Conservation (phyloP, 1,140 invertebrate species). For the Phenacoccus solenopsis region DNA sequence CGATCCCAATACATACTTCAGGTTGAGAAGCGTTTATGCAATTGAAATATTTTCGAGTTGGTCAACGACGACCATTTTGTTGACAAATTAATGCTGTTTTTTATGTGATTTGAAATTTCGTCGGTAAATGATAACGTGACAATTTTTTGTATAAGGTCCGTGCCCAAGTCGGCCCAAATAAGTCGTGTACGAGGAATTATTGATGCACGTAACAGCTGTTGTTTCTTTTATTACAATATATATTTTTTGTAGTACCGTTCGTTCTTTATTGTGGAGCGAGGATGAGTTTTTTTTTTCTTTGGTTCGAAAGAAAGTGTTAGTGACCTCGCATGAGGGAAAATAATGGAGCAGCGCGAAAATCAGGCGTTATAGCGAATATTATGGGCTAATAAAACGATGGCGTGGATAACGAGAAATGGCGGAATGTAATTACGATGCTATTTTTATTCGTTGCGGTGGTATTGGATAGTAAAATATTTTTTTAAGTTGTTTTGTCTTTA, state of each 20-base stretch:
- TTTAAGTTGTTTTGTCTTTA: too few relatives aligned
- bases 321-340: not conserved
- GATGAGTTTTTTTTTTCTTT: not conserved
- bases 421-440: not conserved
- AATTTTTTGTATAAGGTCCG: too few relatives aligned
- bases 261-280: not conserved
- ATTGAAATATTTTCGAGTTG: too few relatives aligned
- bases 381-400: not conserved
- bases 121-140: too few relatives aligned
- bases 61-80: too few relatives aligned
- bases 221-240: not conserved
- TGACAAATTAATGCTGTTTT: too few relatives aligned
- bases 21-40: too few relatives aligned
- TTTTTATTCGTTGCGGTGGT: not conserved
- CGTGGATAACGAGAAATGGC: not conserved
- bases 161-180: too few relatives aligned
- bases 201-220: not conserved
- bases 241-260: not conserved
- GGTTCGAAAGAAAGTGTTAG: not conserved
- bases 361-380: not conserved
- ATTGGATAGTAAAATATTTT: too few relatives aligned
- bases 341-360: not conserved
- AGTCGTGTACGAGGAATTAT: conserved; percentile 2
- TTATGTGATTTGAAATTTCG: too few relatives aligned
- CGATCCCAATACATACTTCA: too few relatives aligned